Evolutionary conservation across 35 echinoderm and acorn worm species (phyloP), one percentile per base, ranked within the genome.

Genomic region (Ophioderma brevispina): DNA sequence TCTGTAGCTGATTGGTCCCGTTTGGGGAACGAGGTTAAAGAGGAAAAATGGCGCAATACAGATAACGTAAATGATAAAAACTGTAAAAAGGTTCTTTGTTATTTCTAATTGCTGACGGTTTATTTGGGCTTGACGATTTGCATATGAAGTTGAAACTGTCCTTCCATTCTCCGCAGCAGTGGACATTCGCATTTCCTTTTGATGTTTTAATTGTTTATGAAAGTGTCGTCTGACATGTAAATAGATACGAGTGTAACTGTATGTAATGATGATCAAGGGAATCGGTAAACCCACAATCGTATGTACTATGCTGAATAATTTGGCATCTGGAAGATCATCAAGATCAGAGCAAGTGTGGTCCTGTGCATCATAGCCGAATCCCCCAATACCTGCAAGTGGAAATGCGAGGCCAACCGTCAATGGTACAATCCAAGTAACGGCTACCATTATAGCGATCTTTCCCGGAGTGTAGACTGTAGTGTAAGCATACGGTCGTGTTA

Each of bases 321-420:
- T 6, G 1, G 59, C 59, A 25, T 8, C n/a, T 13, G 15, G 15
- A 13, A 70, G 23, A 30, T 70, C 3, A 25, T 70, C 59, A 25
- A 70, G 59, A 70, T 70, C 59, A 15, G 59, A 70, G 59, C 59
- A 70, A 30, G 59, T 70, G n/a, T 70, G 59, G n/a, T 70, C 59
- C 23, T 25, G 59, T 6, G 5, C 10, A 25, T 70, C 59, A 70
- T 70, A 70, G 2, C 59, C 59, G n/a, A 70, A 70, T 70, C 59
- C 59, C 1, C 59, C 59, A 25, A 70, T 70, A 2, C 59, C 59
- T 13, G 28, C 28, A 15, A 70, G 28, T 3, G 59, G 59, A 13
- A 70, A 70, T 4, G 28, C 17, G 17, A 25, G 10, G 59, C 59
- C 59, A 70, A 70, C 28, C n/a, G 3, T 25, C 10, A 70, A 25